Evolutionary conservation across 1,140 invertebrate species (phyloP), one percentile per base, ranked within the genome.

Genomic region (Bombus ignitus): DNA sequence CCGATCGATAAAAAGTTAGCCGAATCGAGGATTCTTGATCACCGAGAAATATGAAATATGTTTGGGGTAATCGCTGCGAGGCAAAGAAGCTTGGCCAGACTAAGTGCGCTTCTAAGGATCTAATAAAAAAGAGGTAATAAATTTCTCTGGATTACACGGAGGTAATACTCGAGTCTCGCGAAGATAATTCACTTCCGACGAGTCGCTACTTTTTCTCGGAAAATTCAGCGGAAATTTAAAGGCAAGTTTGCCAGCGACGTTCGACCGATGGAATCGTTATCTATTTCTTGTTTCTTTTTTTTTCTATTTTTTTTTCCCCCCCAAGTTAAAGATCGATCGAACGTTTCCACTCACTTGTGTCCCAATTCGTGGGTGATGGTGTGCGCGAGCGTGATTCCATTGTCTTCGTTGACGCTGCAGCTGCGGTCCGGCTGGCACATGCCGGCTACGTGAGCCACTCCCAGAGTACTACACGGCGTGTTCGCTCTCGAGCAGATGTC

Each of bases 321-420:
- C n/a, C 0, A 59, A n/a, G 28, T 68, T 15, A 53, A 75, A 57
- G 32, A 57, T 75, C 32, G 35, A 78, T 78, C 72, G 66, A 75
- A 35, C 73, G 68, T 37, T 76, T 72, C 79, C 74, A 96, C 97
- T 97, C 95, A 99, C 98, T 98, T 98, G 96, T 99, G 98, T 77
- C 98, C 98, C 89, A 99, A 95, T 95, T 99, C 98, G 93, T 99
- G 98, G 28, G 98, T 98, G 88, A 99, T 98, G n/a, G 98, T 99
- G 94, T 98, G 98, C 12, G 98, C 98, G 80, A 98, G 96, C 90
- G 97, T 97, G 79, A 99, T 97, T 62, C 98, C 98, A 93, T 98
- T 98, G 95, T 99, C 98, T 94, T 98, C 98, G 92, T 98, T 98
- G 89, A 99, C 97, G 90, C 97, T 98, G 95, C 98, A 99, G 89